Conservation (phyloP, 2,888 invertebrate genomes). For the Harmothoe impar region DNA sequence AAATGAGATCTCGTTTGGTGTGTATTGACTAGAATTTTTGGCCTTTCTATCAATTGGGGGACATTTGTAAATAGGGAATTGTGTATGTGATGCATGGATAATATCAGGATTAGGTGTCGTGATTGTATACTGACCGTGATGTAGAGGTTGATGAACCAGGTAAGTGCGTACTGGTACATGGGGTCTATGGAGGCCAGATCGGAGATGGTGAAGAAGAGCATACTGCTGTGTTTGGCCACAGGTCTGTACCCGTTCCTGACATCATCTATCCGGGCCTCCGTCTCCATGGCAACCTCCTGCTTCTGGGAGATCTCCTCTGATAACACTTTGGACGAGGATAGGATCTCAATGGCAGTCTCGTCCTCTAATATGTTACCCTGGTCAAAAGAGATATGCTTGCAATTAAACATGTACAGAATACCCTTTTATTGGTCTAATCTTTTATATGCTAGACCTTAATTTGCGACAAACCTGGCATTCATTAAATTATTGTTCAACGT, state of each 20-base stretch:
- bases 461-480: no score
- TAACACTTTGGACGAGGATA: conserved; percentile 88
- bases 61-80: no score
- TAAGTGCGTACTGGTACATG: conserved; percentile 96
- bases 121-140: conserved; percentile 84
- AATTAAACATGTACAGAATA: neutral
- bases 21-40: no score
- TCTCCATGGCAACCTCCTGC: conserved; percentile 90
- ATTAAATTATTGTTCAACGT: no score
- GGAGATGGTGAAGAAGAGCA: conserved; percentile 95
- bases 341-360: conserved; percentile 95
- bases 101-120: no score
- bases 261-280: conserved; percentile 81
- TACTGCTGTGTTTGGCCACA: conserved; percentile 83
- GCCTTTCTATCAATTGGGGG: no score
- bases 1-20: no score
- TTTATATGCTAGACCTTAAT: no score
- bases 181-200: conserved; percentile 94
- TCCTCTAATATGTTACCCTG: conserved; percentile 95
- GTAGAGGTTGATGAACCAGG: conserved; percentile 96
- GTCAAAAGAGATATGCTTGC: no score
- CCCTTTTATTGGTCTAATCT: neutral
- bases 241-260: conserved; percentile 83
- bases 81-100: no score
- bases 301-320: conserved; percentile 95